Conservation (phyloP, 2,113 vertebrate genomes). For the Cyanoramphus novaezelandiae region DNA sequence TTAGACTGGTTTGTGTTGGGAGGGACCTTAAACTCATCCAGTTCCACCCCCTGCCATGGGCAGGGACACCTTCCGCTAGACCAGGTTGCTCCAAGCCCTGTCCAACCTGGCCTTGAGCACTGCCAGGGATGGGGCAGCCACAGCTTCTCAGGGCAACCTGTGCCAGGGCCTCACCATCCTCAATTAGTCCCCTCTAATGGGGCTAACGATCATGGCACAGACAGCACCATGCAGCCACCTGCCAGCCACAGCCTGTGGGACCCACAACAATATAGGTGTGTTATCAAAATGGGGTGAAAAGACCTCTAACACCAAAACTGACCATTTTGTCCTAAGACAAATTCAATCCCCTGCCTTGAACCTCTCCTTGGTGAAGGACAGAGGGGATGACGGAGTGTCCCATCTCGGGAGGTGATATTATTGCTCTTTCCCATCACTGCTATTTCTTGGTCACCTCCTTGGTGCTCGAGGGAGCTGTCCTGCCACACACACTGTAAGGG, state of each 20-base stretch:
- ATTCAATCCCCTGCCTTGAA: neutral
- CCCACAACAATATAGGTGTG: fast-evolving
- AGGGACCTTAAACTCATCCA: neutral
- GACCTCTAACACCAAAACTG: no score
- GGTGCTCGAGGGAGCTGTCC: neutral
- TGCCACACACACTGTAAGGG: fast-evolving
- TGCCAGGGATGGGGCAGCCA: neutral
- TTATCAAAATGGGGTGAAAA: fast-evolving
- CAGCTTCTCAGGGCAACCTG: neutral
- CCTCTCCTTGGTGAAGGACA: neutral
- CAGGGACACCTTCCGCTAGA: neutral
- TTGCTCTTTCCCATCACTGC: neutral
- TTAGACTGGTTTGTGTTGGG: neutral
- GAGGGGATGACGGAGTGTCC: neutral
- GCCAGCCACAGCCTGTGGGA: neutral
- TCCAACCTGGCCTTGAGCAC: neutral
- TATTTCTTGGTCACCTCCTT: no score
- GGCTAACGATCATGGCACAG: neutral
- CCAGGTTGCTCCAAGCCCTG: neutral
- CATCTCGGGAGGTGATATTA: neutral
- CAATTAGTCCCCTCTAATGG: neutral
- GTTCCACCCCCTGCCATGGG: neutral
- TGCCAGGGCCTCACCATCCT: neutral
- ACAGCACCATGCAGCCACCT: fast-evolving
- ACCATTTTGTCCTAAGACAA: fast-evolving